These are phyloP conservation scores for Rhizoglyphus robini DNA, from an alignment of 1,140 invertebrate species.

Conservation along the genomic window DNA sequence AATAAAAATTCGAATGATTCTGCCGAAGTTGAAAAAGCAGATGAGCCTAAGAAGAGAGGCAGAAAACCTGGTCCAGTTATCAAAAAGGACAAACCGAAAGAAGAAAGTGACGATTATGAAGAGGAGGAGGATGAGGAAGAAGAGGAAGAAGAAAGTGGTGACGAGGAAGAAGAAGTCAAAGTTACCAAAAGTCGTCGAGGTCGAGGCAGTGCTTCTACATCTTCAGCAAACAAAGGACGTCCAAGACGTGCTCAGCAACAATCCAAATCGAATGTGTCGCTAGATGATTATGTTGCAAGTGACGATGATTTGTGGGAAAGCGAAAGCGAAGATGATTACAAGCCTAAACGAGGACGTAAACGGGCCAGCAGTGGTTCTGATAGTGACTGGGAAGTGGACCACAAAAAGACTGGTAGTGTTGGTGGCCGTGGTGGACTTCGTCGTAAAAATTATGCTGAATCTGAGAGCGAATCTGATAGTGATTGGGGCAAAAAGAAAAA, in stretches of 20 bases:
- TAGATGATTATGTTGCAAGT: slow-evolving; percentile 21
- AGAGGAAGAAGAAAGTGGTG: slow-evolving; percentile 18
- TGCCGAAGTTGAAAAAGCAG: too few relatives aligned
- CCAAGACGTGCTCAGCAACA: slow-evolving; percentile 3
- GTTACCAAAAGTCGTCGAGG: slow-evolving; percentile 14
- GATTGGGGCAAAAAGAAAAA: slow-evolving; percentile 22
- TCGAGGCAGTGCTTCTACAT: background rate
- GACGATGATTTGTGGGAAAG: slow-evolving; percentile 18
- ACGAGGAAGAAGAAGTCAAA: slow-evolving; percentile 23
- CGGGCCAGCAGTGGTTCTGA: slow-evolving; percentile 23
- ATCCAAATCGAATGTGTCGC: background rate
- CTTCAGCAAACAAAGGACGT: slow-evolving; percentile 4
- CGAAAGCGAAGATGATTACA: slow-evolving; percentile 20
- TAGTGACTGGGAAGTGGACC: slow-evolving; percentile 27
- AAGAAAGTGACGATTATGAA: slow-evolving; percentile 18
- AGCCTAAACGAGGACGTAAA: slow-evolving; percentile 10
- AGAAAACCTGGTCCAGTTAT: background rate
- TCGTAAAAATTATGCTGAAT: background rate
- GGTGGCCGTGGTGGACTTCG: slow-evolving; percentile 15
- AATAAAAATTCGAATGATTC: background rate
- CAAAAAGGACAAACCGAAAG: background rate
- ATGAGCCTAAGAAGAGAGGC: background rate
- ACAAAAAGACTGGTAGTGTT: slow-evolving; percentile 19
- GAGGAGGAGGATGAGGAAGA: slow-evolving; percentile 22
- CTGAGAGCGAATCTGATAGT: slow-evolving; percentile 24